A percentile compares a stretch with the other conserved stretches of the same genome.
Conservation (phyloP, 2,888 invertebrate species). For the Gryllus longicercus region DNA sequence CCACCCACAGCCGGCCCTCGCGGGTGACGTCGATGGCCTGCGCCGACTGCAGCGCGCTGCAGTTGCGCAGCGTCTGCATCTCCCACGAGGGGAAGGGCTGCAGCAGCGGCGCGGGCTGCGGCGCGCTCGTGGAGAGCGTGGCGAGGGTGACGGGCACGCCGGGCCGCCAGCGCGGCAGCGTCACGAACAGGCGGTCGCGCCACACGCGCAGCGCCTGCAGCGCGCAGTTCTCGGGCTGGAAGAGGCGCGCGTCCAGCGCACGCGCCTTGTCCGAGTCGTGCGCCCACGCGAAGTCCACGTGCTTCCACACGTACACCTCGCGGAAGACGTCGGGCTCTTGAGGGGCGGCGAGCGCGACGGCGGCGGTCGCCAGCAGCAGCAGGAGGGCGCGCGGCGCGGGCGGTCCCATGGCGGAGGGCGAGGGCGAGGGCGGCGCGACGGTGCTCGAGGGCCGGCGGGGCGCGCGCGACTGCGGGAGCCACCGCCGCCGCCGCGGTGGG, state of each 20-base stretch:
- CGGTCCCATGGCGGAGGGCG: not conserved
- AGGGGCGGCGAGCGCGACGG: slow-evolving; percentile 38
- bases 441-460: not conserved
- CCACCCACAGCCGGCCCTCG: slow-evolving; percentile 62
- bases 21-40: slow-evolving; percentile 72
- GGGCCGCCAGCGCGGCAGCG: slow-evolving; percentile 67
- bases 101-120: slow-evolving; percentile 63
- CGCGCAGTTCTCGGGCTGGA: slow-evolving; percentile 69
- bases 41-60: slow-evolving; percentile 67
- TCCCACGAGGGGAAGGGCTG: slow-evolving; percentile 73
- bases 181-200: slow-evolving; percentile 69
- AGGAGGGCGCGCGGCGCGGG: slow-evolving; percentile 19
- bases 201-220: slow-evolving; percentile 73
- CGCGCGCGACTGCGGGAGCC: not conserved
- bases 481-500: not conserved
- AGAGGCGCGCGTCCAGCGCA: slow-evolving; percentile 56
- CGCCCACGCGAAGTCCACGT: slow-evolving; percentile 66
- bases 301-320: slow-evolving; percentile 70
- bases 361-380: slow-evolving; percentile 22
- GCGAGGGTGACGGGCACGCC: slow-evolving; percentile 75
- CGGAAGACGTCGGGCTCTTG: slow-evolving; percentile 53
- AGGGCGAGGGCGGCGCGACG: not conserved
- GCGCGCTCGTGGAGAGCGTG: slow-evolving; percentile 60
- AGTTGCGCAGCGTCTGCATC: slow-evolving; percentile 64
- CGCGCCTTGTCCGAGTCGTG: slow-evolving; percentile 54